These are phyloP conservation scores for Syngnathus typhle DNA, from an alignment of 2,113 vertebrate species.

Conservation along the genomic window DNA sequence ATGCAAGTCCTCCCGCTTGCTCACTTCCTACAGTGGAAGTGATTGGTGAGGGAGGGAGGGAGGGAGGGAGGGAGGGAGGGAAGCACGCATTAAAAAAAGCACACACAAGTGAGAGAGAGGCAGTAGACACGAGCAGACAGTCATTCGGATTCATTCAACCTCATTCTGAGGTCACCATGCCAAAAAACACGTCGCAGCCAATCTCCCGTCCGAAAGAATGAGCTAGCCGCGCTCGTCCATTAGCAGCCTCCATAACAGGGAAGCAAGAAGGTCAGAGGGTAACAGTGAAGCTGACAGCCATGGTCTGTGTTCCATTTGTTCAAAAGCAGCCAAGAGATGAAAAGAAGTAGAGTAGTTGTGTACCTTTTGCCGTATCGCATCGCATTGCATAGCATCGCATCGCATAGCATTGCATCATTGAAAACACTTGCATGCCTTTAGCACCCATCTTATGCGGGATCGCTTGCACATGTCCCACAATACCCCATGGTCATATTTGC, in stretches of 20 bases:
- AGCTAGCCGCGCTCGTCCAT: constrained; percentile 11
- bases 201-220: constrained; percentile 16
- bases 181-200: constrained; percentile 25
- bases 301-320: constrained; percentile 4
- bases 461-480: background rate
- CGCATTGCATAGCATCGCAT: no score
- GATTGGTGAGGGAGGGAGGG: constrained; percentile 37
- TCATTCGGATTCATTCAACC: constrained; percentile 32
- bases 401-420: constrained; percentile 1
- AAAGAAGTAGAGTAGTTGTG: no score
- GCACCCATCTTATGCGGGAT: constrained; percentile 2
- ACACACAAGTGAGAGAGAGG: constrained; percentile 41
- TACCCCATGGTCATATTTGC: background rate
- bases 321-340: constrained; percentile 6
- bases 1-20: constrained; percentile 93
- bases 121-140: constrained; percentile 40
- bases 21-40: constrained; percentile 86
- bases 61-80: constrained; percentile 34
- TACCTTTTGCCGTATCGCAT: no score
- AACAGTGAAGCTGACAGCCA: constrained; percentile 16
- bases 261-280: constrained; percentile 21
- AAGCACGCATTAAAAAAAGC: constrained; percentile 39
- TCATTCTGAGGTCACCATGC: constrained; percentile 38
- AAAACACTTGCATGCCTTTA: background rate
- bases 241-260: constrained; percentile 3